These are phyloP conservation scores for Macaria liturata DNA, from an alignment of 2,888 invertebrate genomes.

Conservation along the genomic window DNA sequence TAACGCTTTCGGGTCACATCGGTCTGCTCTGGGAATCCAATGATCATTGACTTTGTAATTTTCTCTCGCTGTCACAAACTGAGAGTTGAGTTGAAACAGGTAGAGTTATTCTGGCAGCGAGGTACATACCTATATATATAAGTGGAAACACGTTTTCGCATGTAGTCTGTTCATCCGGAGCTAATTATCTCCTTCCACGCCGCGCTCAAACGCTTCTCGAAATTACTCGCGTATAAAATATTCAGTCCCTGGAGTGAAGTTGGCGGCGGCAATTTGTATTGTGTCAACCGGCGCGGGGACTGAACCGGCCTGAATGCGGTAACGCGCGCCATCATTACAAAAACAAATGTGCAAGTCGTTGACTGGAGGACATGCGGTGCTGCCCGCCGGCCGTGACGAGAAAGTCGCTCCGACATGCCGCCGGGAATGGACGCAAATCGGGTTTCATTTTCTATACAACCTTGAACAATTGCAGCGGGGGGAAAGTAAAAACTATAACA, in stretches of 20 bases:
- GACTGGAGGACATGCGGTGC: conserved; percentile 48
- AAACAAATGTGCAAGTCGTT: conserved; percentile 55
- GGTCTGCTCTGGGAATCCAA: not conserved
- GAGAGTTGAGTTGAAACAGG: too few species aligned
- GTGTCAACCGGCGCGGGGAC: conserved; percentile 40
- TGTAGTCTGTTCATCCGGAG: conserved; percentile 13
- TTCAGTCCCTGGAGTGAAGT: conserved; percentile 40
- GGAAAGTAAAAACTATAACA: conserved; percentile 34
- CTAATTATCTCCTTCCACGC: conserved; percentile 35
- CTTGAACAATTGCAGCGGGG: conserved; percentile 45
- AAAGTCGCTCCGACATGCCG: conserved; percentile 55
- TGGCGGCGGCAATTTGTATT: conserved; percentile 42
- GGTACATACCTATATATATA: too few species aligned
- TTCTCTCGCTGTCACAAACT: too few species aligned
- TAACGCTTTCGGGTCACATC: not conserved
- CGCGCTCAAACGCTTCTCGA: conserved; percentile 30
- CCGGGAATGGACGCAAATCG: conserved; percentile 58
- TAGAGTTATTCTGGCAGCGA: too few species aligned
- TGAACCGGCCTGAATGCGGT: conserved; percentile 45
- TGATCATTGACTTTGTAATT: not conserved
- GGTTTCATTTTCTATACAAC: conserved; percentile 64
- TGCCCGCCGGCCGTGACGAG: conserved; percentile 61
- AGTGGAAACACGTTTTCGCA: too few species aligned
- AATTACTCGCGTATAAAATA: conserved; percentile 36
- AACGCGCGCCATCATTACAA: conserved; percentile 47